Percentiles rank a stretch among this genome's conserved stretches.
Conservation (phyloP, 2,113 vertebrate genomes). For the Catagonus wagneri region DNA sequence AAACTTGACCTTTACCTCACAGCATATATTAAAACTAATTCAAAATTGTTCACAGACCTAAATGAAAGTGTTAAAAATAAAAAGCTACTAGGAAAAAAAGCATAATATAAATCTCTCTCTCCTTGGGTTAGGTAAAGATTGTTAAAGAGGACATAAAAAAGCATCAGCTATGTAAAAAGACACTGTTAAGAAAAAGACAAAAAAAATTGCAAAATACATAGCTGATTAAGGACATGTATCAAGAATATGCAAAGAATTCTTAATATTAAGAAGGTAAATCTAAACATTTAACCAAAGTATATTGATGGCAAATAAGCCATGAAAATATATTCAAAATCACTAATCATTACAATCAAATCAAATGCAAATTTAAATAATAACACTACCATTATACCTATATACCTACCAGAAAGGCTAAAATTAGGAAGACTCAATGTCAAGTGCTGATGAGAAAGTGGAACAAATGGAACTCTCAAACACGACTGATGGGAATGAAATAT, state of each 20-base stretch:
- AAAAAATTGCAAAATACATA: neutral
- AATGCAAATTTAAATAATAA: neutral
- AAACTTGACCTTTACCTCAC: neutral
- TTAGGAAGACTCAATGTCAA: neutral
- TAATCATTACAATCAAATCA: neutral
- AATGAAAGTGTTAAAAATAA: neutral
- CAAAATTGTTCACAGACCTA: slow-evolving; percentile 23
- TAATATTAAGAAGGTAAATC: slow-evolving; percentile 30
- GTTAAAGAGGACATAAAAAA: neutral
- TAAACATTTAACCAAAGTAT: slow-evolving; percentile 45
- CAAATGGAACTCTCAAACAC: neutral
- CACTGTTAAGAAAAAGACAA: neutral
- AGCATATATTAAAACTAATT: neutral
- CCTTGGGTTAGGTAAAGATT: neutral
- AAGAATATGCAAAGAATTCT: neutral
- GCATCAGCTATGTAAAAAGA: neutral
- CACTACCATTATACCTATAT: neutral
- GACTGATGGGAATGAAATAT: neutral
- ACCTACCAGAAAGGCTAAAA: slow-evolving; percentile 15
- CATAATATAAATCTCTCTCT: neutral
- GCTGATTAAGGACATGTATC: neutral
- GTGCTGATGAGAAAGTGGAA: neutral
- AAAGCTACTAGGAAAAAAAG: neutral
- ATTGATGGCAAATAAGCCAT: neutral
- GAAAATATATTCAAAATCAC: neutral